These are phyloP conservation scores for Macropis europaea DNA, from an alignment of 2,888 invertebrate species.

Conservation along the genomic window DNA sequence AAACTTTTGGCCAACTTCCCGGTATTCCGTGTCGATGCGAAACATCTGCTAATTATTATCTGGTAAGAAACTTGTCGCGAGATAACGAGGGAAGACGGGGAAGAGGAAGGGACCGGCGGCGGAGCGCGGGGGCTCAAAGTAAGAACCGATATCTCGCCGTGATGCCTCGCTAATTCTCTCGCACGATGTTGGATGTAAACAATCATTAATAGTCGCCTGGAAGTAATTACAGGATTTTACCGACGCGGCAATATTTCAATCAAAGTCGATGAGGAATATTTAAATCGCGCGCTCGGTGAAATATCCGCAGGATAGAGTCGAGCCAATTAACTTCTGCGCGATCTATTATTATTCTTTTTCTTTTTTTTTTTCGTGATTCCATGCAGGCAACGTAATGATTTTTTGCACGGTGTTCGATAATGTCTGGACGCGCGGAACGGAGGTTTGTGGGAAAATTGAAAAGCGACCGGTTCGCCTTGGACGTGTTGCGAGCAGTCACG, in stretches of 20 bases:
- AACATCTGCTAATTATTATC: slow-evolving; percentile 76
- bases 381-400: background rate
- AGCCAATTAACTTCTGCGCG: too few species aligned
- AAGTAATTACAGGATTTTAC: slow-evolving; percentile 61
- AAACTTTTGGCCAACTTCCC: slow-evolving; percentile 72
- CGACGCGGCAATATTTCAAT: slow-evolving; percentile 57
- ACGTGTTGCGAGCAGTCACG: background rate
- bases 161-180: slow-evolving; percentile 50
- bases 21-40: slow-evolving; percentile 72
- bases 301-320: too few species aligned
- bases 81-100: slow-evolving; percentile 64
- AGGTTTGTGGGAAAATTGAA: slow-evolving; percentile 10
- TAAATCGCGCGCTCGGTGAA: slow-evolving; percentile 9
- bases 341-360: too few species aligned
- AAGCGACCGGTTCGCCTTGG: slow-evolving; percentile 13
- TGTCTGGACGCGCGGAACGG: background rate
- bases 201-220: slow-evolving; percentile 62
- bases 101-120: slow-evolving; percentile 13
- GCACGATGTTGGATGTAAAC: slow-evolving; percentile 52
- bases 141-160: slow-evolving; percentile 37
- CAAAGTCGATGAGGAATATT: slow-evolving; percentile 52
- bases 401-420: background rate
- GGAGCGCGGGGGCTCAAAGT: slow-evolving; percentile 25
- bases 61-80: slow-evolving; percentile 74
- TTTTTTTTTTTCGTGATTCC: background rate